These are phyloP conservation scores for Trichomycterus rosablanca DNA, from an alignment of 2,113 vertebrate species.

Conservation along the genomic window DNA sequence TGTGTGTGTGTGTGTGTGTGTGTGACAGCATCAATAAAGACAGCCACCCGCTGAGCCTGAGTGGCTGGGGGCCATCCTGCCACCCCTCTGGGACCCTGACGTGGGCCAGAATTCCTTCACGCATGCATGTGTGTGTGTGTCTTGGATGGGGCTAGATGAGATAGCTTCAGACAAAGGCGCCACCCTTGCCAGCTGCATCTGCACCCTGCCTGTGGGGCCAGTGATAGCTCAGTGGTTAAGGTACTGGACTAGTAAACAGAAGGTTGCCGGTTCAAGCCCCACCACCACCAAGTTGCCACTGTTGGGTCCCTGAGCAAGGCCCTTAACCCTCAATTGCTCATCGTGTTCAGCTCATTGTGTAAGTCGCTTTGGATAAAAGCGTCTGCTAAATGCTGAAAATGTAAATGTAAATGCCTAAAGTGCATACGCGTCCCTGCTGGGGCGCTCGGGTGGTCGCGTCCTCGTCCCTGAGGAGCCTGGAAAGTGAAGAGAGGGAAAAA, in stretches of 20 bases:
- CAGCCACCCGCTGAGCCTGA: slow-evolving; percentile 57
- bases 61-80: slow-evolving; percentile 57
- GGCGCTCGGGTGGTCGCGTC: slow-evolving; percentile 16
- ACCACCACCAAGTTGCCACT: too few species aligned
- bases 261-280: too few species aligned
- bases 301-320: too few species aligned
- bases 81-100: slow-evolving; percentile 56
- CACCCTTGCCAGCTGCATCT: slow-evolving; percentile 63
- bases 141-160: slow-evolving; percentile 20
- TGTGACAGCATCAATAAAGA: slow-evolving; percentile 2
- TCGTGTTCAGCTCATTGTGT: too few species aligned
- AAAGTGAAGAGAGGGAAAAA: slow-evolving; percentile 83
- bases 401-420: too few species aligned
- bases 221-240: too few species aligned
- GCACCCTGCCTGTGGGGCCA: too few species aligned
- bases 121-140: slow-evolving; percentile 41
- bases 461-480: slow-evolving; percentile 84
- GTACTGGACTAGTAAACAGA: too few species aligned
- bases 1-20: too few species aligned
- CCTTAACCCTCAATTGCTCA: too few species aligned
- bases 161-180: slow-evolving; percentile 70
- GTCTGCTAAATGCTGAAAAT: too few species aligned
- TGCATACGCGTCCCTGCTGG: slow-evolving; percentile 47
- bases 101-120: slow-evolving; percentile 72
- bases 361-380: too few species aligned